Evolutionary conservation across 2,113 vertebrate species (phyloP).

Genomic region (Pungitius pungitius): DNA sequence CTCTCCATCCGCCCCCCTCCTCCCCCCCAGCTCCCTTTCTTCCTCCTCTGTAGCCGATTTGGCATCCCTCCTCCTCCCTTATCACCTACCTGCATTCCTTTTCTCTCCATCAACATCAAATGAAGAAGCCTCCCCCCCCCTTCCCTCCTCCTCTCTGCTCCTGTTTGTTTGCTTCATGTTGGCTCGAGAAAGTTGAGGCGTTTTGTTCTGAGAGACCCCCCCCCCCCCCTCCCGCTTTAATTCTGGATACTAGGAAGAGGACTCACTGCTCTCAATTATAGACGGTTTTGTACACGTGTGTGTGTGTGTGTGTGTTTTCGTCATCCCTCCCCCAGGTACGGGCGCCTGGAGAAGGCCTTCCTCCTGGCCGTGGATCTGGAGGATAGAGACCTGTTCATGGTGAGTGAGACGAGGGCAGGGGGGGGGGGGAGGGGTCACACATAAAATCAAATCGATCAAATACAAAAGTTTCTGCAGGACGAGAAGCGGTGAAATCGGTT

Average conservation of each 20-base stretch:
- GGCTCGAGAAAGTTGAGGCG: conserved; percentile 65
- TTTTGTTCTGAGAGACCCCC: conserved; percentile 52
- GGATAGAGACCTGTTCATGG: conserved; percentile 95
- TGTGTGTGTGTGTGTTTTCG: conserved; percentile 17
- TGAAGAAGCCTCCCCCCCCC: conserved; percentile 40
- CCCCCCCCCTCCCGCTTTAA: conserved; percentile 44
- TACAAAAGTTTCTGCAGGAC: no score
- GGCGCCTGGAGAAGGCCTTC: conserved; percentile 97
- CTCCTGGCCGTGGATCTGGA: conserved; percentile 94
- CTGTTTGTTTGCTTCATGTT: conserved; percentile 74
- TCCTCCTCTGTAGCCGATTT: conserved; percentile 62
- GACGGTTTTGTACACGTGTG: conserved; percentile 36
- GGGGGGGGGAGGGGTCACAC: no score
- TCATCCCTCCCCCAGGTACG: conserved; percentile 80
- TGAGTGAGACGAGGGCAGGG: conserved; percentile 74
- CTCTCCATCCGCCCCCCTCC: conserved; percentile 55
- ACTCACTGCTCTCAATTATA: conserved; percentile 56
- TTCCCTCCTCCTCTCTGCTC: conserved; percentile 28
- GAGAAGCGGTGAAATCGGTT: no score
- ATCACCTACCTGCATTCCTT: conserved; percentile 78
- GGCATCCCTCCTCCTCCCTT: conserved; percentile 74
- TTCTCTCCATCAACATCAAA: conserved; percentile 74
- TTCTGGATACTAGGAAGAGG: conserved; percentile 57
- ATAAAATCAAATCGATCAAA: no score
- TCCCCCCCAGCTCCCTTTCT: conserved; percentile 32